Conservation (phyloP, 1,140 invertebrate genomes). For the Campoletis sonorensis region DNA sequence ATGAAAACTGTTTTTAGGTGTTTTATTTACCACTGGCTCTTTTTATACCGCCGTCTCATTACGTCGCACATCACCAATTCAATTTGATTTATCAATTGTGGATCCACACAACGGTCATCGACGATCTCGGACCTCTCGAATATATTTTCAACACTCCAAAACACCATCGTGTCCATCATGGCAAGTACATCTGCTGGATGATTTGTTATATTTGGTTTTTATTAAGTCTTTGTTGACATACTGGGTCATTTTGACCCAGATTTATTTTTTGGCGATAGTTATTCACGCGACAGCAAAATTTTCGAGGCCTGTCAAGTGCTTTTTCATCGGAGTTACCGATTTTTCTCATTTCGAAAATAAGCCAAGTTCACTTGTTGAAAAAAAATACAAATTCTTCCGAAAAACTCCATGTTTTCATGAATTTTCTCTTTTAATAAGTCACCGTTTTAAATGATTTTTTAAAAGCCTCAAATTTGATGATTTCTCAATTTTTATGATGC, state of each 20-base stretch:
- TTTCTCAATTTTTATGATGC: too few species aligned
- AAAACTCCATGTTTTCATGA: too few species aligned
- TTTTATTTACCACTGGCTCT: constrained; percentile 92
- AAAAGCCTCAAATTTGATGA: too few species aligned
- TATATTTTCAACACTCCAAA: constrained; percentile 92
- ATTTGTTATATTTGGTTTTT: too few species aligned
- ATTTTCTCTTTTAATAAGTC: too few species aligned
- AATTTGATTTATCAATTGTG: constrained; percentile 94
- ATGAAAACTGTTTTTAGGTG: constrained; percentile 78
- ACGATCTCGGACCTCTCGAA: constrained; percentile 88
- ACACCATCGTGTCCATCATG: constrained; percentile 94
- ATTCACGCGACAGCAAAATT: too few species aligned
- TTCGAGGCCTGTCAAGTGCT: too few species aligned
- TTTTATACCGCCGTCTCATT: constrained; percentile 89
- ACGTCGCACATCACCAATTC: constrained; percentile 90
- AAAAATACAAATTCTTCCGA: too few species aligned
- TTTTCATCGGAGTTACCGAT: neutral
- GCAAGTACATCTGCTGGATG: constrained; percentile 79
- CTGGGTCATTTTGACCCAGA: too few species aligned
- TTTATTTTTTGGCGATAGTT: too few species aligned
- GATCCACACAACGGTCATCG: constrained; percentile 91
- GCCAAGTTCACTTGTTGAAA: too few species aligned
- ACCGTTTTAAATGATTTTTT: neutral
- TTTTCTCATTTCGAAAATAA: neutral
- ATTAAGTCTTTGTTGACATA: too few species aligned